phyloP scores from a whole-genome alignment of 2,113 vertebrate genomes.

The Osmerus eperlanus region DNA sequence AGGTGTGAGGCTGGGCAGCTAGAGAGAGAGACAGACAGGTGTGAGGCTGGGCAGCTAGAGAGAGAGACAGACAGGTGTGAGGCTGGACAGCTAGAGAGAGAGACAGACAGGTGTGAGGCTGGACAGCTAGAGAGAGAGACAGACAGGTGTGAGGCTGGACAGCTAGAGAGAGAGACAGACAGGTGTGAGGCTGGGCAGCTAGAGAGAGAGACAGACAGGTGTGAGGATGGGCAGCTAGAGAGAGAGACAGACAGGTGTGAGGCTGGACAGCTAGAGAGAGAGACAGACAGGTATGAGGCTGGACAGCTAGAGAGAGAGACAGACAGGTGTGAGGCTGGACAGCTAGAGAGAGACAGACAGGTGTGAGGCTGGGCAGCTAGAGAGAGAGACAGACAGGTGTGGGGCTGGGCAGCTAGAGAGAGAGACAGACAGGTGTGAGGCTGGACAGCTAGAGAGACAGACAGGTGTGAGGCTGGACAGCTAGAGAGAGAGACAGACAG shows the following conservation, averaged over 20 bases:
- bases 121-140: conserved; percentile 62
- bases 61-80: too few relatives aligned
- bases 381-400: conserved; percentile 23
- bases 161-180: conserved; percentile 64
- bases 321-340: conserved; percentile 60
- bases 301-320: conserved; percentile 69
- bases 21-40: background rate
- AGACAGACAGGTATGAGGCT: conserved; percentile 43
- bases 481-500: conserved; percentile 51
- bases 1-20: conserved; percentile 73
- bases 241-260: conserved; percentile 44
- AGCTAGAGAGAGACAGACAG: conserved; percentile 68
- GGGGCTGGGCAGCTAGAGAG: conserved; percentile 71
- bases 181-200: conserved; percentile 65
- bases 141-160: conserved; percentile 40
- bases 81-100: too few relatives aligned
- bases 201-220: conserved; percentile 13
- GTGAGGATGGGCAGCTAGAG: conserved; percentile 66
- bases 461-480: conserved; percentile 65
- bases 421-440: conserved; percentile 47
- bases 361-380: conserved; percentile 77
- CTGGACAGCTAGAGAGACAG: conserved; percentile 66
- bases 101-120: conserved; percentile 28
- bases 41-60: conserved; percentile 74
- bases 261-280: conserved; percentile 67